Percentiles rank a stretch among this genome's conserved stretches.
These are phyloP conservation scores for Lottia gigantea DNA, from an alignment of 2,888 invertebrate genomes.

Conservation along the genomic window DNA sequence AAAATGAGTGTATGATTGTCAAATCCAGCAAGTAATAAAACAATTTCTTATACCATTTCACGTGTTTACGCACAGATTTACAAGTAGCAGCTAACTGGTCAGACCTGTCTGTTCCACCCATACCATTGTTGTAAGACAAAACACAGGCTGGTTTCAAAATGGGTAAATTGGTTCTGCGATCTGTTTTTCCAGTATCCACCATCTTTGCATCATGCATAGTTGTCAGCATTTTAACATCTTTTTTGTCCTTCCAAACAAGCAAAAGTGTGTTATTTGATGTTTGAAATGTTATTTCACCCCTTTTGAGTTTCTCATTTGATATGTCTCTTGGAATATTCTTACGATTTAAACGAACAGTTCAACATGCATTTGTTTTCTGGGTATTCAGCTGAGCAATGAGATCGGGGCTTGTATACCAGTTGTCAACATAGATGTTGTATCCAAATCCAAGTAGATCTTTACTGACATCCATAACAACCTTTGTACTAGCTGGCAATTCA, in stretches of 20 bases:
- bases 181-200: constrained; percentile 6
- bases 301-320: constrained; percentile 10
- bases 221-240: constrained; percentile 15
- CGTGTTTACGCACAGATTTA: too few species aligned
- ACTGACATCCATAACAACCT: too few species aligned
- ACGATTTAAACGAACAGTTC: not conserved
- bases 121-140: too few species aligned
- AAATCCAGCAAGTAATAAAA: too few species aligned
- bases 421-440: constrained; percentile 7
- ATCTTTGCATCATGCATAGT: constrained; percentile 3
- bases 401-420: constrained; percentile 16
- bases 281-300: not conserved
- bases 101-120: too few species aligned
- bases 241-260: not conserved
- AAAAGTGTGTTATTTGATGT: not conserved
- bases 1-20: too few species aligned
- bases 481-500: too few species aligned
- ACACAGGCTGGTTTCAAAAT: too few species aligned
- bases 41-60: too few species aligned
- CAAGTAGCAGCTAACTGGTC: too few species aligned
- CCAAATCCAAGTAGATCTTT: constrained; percentile 3
- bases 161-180: not conserved
- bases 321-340: not conserved
- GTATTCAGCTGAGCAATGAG: not conserved
- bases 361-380: constrained; percentile 3